These are phyloP conservation scores for Nasonovia ribisnigri DNA, from an alignment of 2,888 invertebrate genomes.

Conservation along the genomic window DNA sequence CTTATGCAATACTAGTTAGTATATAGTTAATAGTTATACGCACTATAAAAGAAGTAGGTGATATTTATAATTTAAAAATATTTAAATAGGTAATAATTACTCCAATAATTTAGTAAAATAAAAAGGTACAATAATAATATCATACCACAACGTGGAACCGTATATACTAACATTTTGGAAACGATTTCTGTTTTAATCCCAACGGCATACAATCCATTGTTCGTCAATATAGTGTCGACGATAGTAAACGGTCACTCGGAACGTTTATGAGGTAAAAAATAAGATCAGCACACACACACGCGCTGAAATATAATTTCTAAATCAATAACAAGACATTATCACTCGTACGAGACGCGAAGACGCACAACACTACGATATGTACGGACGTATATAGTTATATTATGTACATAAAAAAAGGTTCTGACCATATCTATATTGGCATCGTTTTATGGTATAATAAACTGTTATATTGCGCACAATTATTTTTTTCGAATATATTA, in stretches of 20 bases:
- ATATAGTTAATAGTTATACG: too few relatives aligned
- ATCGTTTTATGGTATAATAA: background rate
- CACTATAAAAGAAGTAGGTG: background rate
- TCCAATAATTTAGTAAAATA: background rate
- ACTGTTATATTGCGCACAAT: background rate
- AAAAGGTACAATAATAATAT: background rate
- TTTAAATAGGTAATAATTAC: background rate
- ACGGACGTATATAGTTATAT: background rate
- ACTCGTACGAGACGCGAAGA: background rate
- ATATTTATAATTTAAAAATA: background rate
- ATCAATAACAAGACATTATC: background rate
- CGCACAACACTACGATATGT: background rate
- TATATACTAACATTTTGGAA: slow-evolving; percentile 52
- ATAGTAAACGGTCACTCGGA: background rate
- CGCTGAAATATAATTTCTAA: background rate
- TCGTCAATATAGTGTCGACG: background rate
- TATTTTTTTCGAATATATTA: background rate
- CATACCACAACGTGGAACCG: background rate
- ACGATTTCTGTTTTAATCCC: slow-evolving; percentile 39
- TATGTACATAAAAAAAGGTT: background rate
- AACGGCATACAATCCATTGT: slow-evolving; percentile 48
- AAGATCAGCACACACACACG: background rate
- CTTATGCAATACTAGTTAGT: background rate
- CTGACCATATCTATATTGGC: background rate
- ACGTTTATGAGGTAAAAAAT: background rate